Percentiles rank a stretch among this genome's conserved stretches.
These are phyloP conservation scores for Eilema griseolum DNA, from an alignment of 2,888 invertebrate species.

Conservation along the genomic window DNA sequence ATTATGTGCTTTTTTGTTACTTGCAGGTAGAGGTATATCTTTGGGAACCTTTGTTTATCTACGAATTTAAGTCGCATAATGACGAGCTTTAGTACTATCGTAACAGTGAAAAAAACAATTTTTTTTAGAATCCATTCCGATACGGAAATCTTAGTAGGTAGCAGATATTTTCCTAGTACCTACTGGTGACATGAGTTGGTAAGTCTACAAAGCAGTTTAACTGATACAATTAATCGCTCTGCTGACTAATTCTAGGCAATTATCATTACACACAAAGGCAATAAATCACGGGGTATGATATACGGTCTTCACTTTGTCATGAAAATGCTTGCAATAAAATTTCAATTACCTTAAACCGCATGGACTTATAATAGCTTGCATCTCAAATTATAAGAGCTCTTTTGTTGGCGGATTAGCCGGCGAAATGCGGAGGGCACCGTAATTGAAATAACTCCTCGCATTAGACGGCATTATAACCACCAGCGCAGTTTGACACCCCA, in stretches of 20 bases:
- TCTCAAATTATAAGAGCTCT: constrained; percentile 64
- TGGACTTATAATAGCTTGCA: constrained; percentile 50
- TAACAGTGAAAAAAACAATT: neutral
- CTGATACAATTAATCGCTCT: neutral
- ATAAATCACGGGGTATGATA: constrained; percentile 28
- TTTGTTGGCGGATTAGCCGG: constrained; percentile 74
- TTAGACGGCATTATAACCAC: constrained; percentile 58
- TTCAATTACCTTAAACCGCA: constrained; percentile 66
- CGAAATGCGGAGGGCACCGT: constrained; percentile 63
- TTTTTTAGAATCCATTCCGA: neutral
- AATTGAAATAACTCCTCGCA: constrained; percentile 73
- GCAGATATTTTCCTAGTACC: neutral
- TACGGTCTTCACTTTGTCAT: constrained; percentile 37
- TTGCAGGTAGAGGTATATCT: neutral
- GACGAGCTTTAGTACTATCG: no score
- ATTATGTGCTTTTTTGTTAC: neutral
- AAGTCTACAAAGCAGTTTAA: neutral
- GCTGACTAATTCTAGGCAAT: constrained; percentile 7
- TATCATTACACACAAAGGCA: constrained; percentile 26
- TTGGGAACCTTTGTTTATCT: no score
- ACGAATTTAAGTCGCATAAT: no score
- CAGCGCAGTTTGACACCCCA: constrained; percentile 29
- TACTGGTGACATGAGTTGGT: neutral
- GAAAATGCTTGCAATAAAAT: constrained; percentile 71
- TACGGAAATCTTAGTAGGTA: neutral